phyloP scores from a whole-genome alignment of 2,797 vertebrate species.

The Sparidentex hasta region DNA sequence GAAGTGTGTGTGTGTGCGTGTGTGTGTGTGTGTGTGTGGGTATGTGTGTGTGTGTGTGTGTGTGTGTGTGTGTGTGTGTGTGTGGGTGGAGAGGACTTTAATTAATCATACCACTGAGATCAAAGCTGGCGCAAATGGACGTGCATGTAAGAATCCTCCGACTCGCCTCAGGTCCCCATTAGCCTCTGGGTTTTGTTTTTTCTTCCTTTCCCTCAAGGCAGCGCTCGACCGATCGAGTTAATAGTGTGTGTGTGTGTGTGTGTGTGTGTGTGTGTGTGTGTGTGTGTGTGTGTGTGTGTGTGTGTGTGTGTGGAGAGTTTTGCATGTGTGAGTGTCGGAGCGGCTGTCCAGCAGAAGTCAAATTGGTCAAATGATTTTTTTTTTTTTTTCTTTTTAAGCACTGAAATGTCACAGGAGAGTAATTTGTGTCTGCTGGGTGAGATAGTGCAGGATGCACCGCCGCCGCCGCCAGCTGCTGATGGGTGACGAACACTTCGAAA shows the following conservation, averaged over 20 bases:
- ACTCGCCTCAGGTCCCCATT: slow-evolving; percentile 44
- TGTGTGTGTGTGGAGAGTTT: background rate
- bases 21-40: background rate
- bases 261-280: background rate
- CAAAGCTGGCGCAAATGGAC: slow-evolving; percentile 52
- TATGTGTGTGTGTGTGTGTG: background rate
- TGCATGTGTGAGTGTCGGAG: background rate
- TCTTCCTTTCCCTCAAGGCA: slow-evolving; percentile 14
- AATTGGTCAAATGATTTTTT: slow-evolving; percentile 64
- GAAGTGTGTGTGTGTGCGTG: background rate
- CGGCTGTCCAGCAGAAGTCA: slow-evolving; percentile 29
- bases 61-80: background rate
- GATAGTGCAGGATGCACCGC: slow-evolving; percentile 44
- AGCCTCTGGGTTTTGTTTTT: slow-evolving; percentile 24
- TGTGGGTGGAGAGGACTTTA: slow-evolving; percentile 18
- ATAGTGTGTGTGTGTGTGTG: slow-evolving; percentile 27
- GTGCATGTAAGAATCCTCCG: slow-evolving; percentile 37
- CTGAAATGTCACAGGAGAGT: slow-evolving; percentile 73
- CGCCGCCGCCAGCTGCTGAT: slow-evolving; percentile 27
- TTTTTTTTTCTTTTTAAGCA: slow-evolving; percentile 59
- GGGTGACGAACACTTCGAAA: slow-evolving; percentile 14
- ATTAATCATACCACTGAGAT: slow-evolving; percentile 54
- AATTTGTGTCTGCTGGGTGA: slow-evolving; percentile 60
- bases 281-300: background rate
- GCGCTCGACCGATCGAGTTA: slow-evolving; percentile 42